Evolutionary conservation across 2,888 invertebrate genomes (phyloP).

Genomic region (Andrena fulva): DNA sequence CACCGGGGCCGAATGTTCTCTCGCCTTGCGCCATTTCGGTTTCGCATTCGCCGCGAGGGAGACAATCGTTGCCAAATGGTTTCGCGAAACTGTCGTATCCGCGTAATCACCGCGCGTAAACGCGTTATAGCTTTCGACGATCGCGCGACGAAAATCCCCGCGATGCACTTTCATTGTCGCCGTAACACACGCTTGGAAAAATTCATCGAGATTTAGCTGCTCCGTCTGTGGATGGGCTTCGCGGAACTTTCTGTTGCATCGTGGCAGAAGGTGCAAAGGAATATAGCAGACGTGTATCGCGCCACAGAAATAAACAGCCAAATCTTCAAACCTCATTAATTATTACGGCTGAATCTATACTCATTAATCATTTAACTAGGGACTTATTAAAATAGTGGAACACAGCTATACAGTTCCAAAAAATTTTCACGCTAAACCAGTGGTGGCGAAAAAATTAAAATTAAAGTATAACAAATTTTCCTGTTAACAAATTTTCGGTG

Average conservation of each 20-base stretch:
- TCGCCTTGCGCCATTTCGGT: conserved; percentile 34
- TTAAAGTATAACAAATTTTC: no score
- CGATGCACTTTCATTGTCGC: conserved; percentile 5
- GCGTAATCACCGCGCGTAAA: conserved; percentile 66
- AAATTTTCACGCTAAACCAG: no score
- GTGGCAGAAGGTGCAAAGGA: no score
- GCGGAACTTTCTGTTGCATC: not conserved
- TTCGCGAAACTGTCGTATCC: conserved; percentile 38
- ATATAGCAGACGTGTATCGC: no score
- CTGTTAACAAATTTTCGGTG: no score
- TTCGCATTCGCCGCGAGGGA: conserved; percentile 38
- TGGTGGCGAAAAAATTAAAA: no score
- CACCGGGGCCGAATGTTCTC: conserved; percentile 12
- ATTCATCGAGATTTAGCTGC: conserved; percentile 24
- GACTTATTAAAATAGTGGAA: no score
- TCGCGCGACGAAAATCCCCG: conserved; percentile 24
- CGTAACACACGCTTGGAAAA: conserved; percentile 38
- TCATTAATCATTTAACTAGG: no score
- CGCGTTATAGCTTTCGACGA: conserved; percentile 60
- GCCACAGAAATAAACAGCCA: no score
- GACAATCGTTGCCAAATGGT: conserved; percentile 59
- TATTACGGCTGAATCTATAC: no score
- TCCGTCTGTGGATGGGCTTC: not conserved
- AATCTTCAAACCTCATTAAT: no score
- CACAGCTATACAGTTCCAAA: no score